A percentile compares a stretch with the other conserved stretches of the same genome.
These are phyloP conservation scores for Cosmia trapezina DNA, from an alignment of 2,888 invertebrate genomes.

Conservation along the genomic window DNA sequence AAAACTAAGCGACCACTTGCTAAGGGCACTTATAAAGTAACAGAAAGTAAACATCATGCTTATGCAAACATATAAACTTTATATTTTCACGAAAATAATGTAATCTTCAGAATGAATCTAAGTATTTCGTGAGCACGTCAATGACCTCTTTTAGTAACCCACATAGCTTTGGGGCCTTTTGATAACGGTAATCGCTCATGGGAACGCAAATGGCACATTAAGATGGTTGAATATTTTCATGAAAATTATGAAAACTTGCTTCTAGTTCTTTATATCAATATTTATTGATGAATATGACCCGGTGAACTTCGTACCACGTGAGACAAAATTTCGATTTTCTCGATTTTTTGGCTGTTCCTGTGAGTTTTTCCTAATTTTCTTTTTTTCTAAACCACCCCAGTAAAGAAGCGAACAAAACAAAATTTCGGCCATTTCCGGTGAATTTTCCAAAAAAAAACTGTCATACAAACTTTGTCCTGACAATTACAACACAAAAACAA, in stretches of 20 bases:
- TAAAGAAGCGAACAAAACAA: too few species aligned
- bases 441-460: too few species aligned
- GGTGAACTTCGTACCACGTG: too few species aligned
- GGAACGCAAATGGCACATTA: constrained; percentile 54
- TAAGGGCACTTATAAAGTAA: too few species aligned
- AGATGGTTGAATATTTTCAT: constrained; percentile 34
- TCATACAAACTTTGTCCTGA: too few species aligned
- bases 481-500: too few species aligned
- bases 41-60: neutral
- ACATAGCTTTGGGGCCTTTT: constrained; percentile 44
- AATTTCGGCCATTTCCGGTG: too few species aligned
- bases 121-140: constrained; percentile 55
- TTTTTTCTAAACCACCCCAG: too few species aligned
- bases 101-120: constrained; percentile 48
- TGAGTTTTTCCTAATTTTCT: too few species aligned
- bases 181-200: constrained; percentile 63
- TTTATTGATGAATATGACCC: neutral
- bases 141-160: constrained; percentile 63
- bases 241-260: neutral
- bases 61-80: constrained; percentile 35
- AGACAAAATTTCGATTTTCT: too few species aligned
- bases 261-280: neutral
- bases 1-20: too few species aligned
- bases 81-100: constrained; percentile 32
- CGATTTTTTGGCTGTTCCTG: too few species aligned